phyloP scores from a whole-genome alignment of 2,113 vertebrate species.

The Saimiri boliviensis region DNA sequence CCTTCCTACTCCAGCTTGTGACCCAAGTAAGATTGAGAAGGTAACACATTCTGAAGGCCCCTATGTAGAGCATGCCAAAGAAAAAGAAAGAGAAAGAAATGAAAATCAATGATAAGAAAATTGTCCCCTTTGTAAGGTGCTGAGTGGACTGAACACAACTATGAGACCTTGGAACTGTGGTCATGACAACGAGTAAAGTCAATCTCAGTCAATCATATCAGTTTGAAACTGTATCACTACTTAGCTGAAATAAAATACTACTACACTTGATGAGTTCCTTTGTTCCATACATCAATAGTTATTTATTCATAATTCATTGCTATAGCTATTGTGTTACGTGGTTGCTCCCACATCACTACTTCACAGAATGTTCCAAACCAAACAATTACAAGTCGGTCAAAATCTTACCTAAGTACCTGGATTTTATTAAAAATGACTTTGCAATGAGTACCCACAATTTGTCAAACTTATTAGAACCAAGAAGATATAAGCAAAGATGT shows the following conservation, averaged over 20 bases:
- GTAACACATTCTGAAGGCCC: not conserved
- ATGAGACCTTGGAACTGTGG: conserved; percentile 37
- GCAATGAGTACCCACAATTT: not conserved
- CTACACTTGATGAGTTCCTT: conserved; percentile 63
- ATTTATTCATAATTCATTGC: conserved; percentile 72
- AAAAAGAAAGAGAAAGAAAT: conserved; percentile 50
- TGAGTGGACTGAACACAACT: conserved; percentile 42
- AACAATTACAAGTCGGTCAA: not conserved
- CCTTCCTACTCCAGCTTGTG: not conserved
- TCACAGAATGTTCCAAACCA: not conserved
- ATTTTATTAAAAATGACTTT: not conserved
- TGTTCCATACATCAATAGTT: conserved; percentile 70
- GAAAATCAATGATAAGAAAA: conserved; percentile 65
- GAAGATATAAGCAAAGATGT: conserved; percentile 4
- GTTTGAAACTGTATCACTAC: conserved; percentile 55
- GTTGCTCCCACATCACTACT: not conserved
- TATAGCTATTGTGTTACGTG: conserved; percentile 43
- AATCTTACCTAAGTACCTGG: not conserved
- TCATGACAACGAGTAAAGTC: conserved; percentile 68
- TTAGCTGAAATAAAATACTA: conserved; percentile 69
- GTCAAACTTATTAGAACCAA: not conserved
- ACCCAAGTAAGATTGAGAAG: not conserved
- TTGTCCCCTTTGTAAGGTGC: conserved; percentile 30
- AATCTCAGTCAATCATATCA: conserved; percentile 56
- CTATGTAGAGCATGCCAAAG: not conserved